Base-by-base conservation (phyloP, 64 coral and sea anemone genomes). In the Pachyseris speciosa region DNA sequence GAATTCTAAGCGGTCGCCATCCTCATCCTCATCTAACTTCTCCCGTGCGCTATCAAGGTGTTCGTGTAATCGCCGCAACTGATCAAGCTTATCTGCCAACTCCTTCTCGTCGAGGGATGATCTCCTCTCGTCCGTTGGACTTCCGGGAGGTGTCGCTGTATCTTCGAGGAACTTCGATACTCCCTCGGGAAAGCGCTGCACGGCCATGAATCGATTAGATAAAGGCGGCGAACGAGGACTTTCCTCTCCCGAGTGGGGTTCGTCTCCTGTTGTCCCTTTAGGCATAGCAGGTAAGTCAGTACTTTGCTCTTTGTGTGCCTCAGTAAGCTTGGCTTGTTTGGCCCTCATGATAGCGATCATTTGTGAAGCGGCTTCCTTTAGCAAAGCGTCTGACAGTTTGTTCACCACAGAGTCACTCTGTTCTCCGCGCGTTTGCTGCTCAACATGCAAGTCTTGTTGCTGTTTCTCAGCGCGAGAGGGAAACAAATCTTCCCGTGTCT, bases 271-370 rank as follows among this genome's bases (percentile, higher is more conserved):
- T 22, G 42, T 44, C 49, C 69, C 84, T 32, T 47, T 80, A 17
- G 64, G 31, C 15, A 30, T n/a, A n/a, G 77, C 37, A 38, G 68
- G 0, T n/a, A 16, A 71, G 2, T 57, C 41, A 29, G 72, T n/a
- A 7, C 10, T 53, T 22, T 74, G 34, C 15, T 84, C 41, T 32
- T 84, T 50, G 4, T 79, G 45, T 19, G 9, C 41, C 57, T 51
- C 27, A 8, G 39, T 1, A 31, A 90, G 4, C 67, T 92, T 92
- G 7, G 49, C 78, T 67, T 52, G 65, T 40, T 83, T 84, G 19
- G 52, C 48, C 10, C 52, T 78, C 91, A 93, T 93, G 7, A 97
- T 85, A 9, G 86, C n/a, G 44, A 97, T 90, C 95, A 97, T 97
- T 55, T 97, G 90, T 4, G 95, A 79, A 0, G 88, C 91, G 16